Base-by-base conservation (phyloP, 64 coral and sea anemone genomes). In the Actinia tenebrosa region DNA sequence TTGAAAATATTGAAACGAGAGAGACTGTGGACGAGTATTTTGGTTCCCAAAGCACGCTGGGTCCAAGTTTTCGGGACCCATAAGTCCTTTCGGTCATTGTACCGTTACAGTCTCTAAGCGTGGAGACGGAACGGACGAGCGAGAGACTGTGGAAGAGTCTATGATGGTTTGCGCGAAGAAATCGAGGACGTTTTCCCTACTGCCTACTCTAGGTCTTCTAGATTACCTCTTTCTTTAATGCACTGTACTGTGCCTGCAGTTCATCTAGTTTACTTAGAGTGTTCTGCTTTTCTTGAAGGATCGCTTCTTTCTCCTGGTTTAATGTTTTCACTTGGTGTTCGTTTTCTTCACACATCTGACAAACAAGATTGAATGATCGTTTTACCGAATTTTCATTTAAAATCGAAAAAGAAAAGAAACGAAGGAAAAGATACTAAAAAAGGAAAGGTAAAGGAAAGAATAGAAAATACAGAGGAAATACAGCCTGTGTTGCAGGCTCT, bases 211-310 rank as follows among this genome's bases (percentile, higher is more conserved):
- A 1, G 30, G 30, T 37, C 1, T 37, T 37, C 30, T 37, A 37
- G 30, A 1, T 75, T 71, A 89, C 88, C 79, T 89, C 88, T 27
- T 89, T 89, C 62, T 89, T 42, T 66, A 89, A 60, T 42, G 18
- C 37, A 50, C 45, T n/a, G 81, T 44, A 22, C 18, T 83, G 23
- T 42, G 20, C 66, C 45, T 45, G 45, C 80, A 83, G 45, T 52
- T 83, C 88, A 13, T 89, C 20, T 37, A 89, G 62, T 45, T 89
- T 89, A 56, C 59, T 43, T 53, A 56, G 58, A 45, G 81, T 60
- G 5, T 83, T 61, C 22, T 46, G 22, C 44, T 89, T 88, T 59
- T 62, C 75, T 14, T 80, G 43, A 7, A 80, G 72, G 61, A 46
- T 81, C 1, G 37, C 80, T 27, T 80, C 71, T 62, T 80, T 88